phyloP scores from a whole-genome alignment of 2,888 invertebrate genomes.

The Conops quadrifasciatus region DNA sequence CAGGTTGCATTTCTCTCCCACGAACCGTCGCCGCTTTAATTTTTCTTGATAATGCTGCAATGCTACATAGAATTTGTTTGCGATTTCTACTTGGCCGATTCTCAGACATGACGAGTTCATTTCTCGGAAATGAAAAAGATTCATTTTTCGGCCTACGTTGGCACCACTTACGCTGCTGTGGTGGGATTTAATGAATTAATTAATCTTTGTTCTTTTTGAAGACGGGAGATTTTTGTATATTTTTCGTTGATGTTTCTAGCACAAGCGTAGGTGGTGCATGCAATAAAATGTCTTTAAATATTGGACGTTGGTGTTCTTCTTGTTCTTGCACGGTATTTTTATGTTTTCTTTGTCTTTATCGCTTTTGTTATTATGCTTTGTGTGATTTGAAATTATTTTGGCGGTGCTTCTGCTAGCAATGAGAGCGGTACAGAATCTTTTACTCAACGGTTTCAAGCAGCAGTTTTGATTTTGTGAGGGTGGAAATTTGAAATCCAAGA shows the following conservation, averaged over 20 bases:
- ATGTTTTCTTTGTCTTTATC: not conserved
- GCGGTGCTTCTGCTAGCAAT: not conserved
- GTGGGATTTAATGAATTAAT: conserved; percentile 4
- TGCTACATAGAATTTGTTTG: too few relatives aligned
- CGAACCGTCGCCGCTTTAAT: too few relatives aligned
- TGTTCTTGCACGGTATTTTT: not conserved
- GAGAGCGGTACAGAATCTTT: not conserved
- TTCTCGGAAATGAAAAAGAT: not conserved
- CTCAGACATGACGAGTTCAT: too few relatives aligned
- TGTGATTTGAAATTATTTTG: not conserved
- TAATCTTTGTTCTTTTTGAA: not conserved
- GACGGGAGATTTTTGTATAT: not conserved
- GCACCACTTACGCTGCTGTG: not conserved
- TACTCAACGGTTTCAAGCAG: not conserved
- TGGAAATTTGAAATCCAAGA: too few relatives aligned
- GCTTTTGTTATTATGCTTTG: not conserved
- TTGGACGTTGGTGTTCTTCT: not conserved
- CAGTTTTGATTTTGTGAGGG: too few relatives aligned
- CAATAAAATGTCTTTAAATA: conserved; percentile 4
- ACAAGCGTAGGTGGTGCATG: conserved; percentile 3
- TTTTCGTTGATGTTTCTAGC: not conserved
- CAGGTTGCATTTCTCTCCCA: too few relatives aligned
- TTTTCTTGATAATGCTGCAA: too few relatives aligned
- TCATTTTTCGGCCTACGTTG: too few relatives aligned
- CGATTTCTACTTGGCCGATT: too few relatives aligned